These are phyloP conservation scores for Callosobruchus maculatus DNA, from an alignment of 2,888 invertebrate species.

Conservation along the genomic window DNA sequence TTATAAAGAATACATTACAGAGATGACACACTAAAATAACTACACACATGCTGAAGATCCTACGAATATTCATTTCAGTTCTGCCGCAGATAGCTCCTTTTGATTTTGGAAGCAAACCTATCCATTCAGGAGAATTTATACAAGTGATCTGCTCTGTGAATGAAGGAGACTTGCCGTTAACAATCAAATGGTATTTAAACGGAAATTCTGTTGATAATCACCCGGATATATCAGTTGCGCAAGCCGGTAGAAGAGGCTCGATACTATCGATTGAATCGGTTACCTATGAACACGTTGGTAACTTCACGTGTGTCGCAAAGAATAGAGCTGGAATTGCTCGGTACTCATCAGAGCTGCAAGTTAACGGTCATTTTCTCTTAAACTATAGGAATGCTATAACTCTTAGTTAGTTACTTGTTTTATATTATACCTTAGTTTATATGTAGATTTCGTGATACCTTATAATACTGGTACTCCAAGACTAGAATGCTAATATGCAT, in stretches of 20 bases:
- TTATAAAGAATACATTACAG: too few relatives aligned
- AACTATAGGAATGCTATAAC: background rate
- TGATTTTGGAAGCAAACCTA: conserved; percentile 61
- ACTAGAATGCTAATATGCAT: too few relatives aligned
- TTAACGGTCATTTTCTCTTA: conserved; percentile 20
- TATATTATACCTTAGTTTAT: too few relatives aligned
- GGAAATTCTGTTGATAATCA: conserved; percentile 39
- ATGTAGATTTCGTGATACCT: too few relatives aligned
- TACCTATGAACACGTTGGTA: conserved; percentile 66
- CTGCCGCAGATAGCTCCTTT: conserved; percentile 65
- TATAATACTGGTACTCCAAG: too few relatives aligned
- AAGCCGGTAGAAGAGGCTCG: conserved; percentile 50
- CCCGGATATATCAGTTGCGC: conserved; percentile 36
- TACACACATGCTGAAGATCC: background rate
- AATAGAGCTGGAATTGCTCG: conserved; percentile 39
- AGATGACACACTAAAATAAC: background rate
- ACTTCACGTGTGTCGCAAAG: conserved; percentile 69
- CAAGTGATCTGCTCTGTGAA: conserved; percentile 58
- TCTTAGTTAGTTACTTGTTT: background rate
- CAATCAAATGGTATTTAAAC: conserved; percentile 61
- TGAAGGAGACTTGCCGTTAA: conserved; percentile 63
- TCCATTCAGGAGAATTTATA: conserved; percentile 55
- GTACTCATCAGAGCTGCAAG: conserved; percentile 51
- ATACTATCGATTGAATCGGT: conserved; percentile 65
- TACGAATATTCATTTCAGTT: conserved; percentile 47